These are phyloP conservation scores for Choreutis nemorana DNA, from an alignment of 2,888 invertebrate species.

Conservation along the genomic window DNA sequence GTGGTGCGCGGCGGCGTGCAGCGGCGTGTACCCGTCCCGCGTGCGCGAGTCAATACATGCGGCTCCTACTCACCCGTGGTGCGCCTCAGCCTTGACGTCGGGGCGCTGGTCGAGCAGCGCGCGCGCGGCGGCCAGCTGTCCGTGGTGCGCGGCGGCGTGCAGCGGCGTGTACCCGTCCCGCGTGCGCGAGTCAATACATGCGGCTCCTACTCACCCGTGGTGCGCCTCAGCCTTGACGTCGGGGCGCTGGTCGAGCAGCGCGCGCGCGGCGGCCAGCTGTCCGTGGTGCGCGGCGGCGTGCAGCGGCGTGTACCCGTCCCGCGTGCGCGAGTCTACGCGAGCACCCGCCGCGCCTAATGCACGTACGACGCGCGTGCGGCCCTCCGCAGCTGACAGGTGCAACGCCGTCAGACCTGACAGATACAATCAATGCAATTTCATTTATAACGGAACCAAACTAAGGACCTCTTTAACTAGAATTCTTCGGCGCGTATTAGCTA, in stretches of 20 bases:
- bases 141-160: conserved; percentile 97
- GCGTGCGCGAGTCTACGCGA: conserved; percentile 74
- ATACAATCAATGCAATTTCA: no score
- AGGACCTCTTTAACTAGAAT: no score
- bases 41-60: no score
- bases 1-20: conserved; percentile 97
- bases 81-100: conserved; percentile 81
- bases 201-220: conserved; percentile 58
- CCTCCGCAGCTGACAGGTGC: conserved; percentile 95
- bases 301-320: conserved; percentile 91
- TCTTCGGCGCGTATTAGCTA: no score
- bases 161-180: conserved; percentile 54
- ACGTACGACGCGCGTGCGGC: conserved; percentile 85
- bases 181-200: background rate
- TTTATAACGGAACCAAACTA: no score
- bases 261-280: conserved; percentile 89
- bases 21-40: conserved; percentile 89
- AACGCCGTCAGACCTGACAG: conserved; percentile 83
- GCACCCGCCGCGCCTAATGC: conserved; percentile 82
- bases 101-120: conserved; percentile 90
- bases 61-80: conserved; percentile 71
- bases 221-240: conserved; percentile 82
- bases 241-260: conserved; percentile 88
- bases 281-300: conserved; percentile 98
- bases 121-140: conserved; percentile 90